Percentiles rank a stretch among this genome's conserved stretches.
These are phyloP conservation scores for Calycopis cecrops DNA, from an alignment of 1,140 invertebrate genomes.

Conservation along the genomic window DNA sequence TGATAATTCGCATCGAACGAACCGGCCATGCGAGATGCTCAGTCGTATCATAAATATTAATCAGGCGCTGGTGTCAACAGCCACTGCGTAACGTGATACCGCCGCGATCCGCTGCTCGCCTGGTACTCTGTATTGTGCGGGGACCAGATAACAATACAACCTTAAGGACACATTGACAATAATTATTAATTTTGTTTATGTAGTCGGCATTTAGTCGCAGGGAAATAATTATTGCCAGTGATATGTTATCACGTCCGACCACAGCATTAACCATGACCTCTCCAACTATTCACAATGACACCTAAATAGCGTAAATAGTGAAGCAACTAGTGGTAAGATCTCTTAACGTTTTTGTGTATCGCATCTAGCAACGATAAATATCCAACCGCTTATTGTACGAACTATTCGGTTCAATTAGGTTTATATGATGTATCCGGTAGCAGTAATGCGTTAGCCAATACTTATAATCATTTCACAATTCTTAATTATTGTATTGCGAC, in stretches of 20 bases:
- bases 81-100: constrained; percentile 73
- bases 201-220: not conserved
- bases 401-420: constrained; percentile 37
- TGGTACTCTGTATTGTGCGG: constrained; percentile 50
- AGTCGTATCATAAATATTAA: constrained; percentile 74
- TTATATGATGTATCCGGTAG: constrained; percentile 36
- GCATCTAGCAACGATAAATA: constrained; percentile 25
- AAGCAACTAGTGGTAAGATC: constrained; percentile 15
- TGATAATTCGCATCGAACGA: constrained; percentile 63
- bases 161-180: constrained; percentile 31
- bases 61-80: constrained; percentile 74
- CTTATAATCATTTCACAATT: too few species aligned
- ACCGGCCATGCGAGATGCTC: constrained; percentile 73
- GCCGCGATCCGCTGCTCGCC: constrained; percentile 63
- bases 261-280: constrained; percentile 7
- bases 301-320: constrained; percentile 19
- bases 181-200: not conserved
- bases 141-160: constrained; percentile 43
- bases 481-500: too few species aligned
- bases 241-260: too few species aligned
- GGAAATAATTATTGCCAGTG: not conserved
- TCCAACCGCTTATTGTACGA: constrained; percentile 33
- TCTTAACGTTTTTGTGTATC: constrained; percentile 25
- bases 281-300: not conserved
- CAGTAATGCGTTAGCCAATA: constrained; percentile 14